Base-by-base conservation (phyloP, 1,140 invertebrate genomes). In the Acromyrmex charruanus region DNA sequence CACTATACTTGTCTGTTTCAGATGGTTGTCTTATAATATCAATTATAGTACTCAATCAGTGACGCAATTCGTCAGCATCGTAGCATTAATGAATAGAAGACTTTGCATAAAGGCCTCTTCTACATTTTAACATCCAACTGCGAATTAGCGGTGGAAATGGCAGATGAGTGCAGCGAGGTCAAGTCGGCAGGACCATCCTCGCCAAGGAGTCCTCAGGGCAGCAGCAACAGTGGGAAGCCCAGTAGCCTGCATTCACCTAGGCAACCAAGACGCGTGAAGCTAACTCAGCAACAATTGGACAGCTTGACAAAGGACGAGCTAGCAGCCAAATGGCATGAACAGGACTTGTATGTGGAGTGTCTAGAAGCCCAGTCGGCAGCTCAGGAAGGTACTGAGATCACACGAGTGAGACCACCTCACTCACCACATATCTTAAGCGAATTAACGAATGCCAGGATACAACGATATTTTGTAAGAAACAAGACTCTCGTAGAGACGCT, bases 261-360 rank as follows among this genome's bases (percentile, higher is more conserved):
- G 16, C 94, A 94, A 75, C 77, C 93, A 28, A 94, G 94, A 31
- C 93, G 94, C 25, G 89, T 96, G 18, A 95, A 95, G 85, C 89
- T 96, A 69, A 95, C 93, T n/a, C 94, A 95, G 49, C 95, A 96
- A 87, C 95, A 96, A 69, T 91, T 96, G 88, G 95, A 96, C 65
- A 92, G 87, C 68, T 90, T 96, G 69, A 94, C 93, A 59, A 96
- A 95, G 93, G 95, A 96, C 71, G 96, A 96, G 86, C 92, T 96
- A 80, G 91, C 95, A 81, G 93, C 94, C 86, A 96, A 95, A 89
- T 96, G 96, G 96, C 93, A 94, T 82, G 95, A 96, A 92, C 95
- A 96, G 93, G 96, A 96, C 84, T 94, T 95, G 77, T 96, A 96
- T 93, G 91, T 96, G 91, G 96, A 96, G 88, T 94, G 91, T 88